Base-by-base conservation (phyloP, 2,888 invertebrate species). In the Lathronympha strigana region DNA sequence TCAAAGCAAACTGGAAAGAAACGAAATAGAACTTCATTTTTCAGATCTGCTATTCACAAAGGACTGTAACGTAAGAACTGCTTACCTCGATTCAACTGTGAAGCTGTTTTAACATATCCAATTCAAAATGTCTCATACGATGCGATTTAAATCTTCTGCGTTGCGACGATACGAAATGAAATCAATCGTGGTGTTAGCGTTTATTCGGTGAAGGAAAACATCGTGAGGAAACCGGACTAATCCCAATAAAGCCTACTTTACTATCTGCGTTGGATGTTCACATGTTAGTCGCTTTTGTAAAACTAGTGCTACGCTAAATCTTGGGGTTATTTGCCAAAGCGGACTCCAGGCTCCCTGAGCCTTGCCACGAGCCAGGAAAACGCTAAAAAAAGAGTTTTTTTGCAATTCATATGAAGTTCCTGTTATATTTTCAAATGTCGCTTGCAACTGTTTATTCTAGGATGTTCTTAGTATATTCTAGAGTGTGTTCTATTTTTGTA, bases 11-110 rank as follows among this genome's bases (percentile, higher is more conserved):
- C 23, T 8, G n/a, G 23, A 21, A 23, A 58, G 25, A 57, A 19
- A 21, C 40, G 19, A 21, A 43, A 57, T 54, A 53, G 36, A 53
- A 28, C 43, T 64, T 40, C 36, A 54, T 58, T 54, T 61, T 63
- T 60, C 53, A 43, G 47, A 66, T 54, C 43, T 54, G 25, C 60
- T 66, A 66, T 66, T 66, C 61, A 61, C 66, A 66, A 66, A 66
- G 61, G 53, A 54, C 23, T 17, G 43, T 33, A 57, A 40, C 40
- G 33, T 33, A 63, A 60, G 64, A 64, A 51, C 47, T 47, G 64
- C 61, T 66, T 66, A 61, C 61, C 38, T 47, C 21, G 25, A 60
- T 43, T 40, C 57, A 50, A 49, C 57, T 64, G 58, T 61, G 47
- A 40, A 61, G 54, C 49, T 31, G 60, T 38, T 45, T 49, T 47